Base-by-base conservation (phyloP, 2,113 vertebrate species). In the Glaucomys volans region DNA sequence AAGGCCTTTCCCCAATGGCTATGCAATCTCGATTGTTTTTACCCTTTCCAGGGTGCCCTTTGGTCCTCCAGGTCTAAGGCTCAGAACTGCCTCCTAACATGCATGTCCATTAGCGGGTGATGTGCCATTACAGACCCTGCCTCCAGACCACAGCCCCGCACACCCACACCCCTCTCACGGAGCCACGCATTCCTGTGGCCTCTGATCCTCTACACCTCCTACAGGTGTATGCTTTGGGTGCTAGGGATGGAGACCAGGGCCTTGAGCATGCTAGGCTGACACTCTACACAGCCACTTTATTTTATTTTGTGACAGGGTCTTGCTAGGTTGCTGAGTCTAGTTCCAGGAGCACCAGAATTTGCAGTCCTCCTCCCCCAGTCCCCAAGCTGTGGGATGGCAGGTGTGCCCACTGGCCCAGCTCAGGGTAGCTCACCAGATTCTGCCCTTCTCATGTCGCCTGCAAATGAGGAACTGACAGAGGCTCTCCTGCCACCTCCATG, bases 51-150 rank as follows among this genome's bases (percentile, higher is more conserved):
- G 4, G n/a, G 5, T 8, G 44, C 69, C 30, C 64, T 95, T 93
- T 42, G 44, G 81, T 93, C 93, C 6, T 91, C 62, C 3, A 62
- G 83, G 77, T 87, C 66, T 92, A 62, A 95, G 77, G 90, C 26
- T 80, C 57, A 90, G 82, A 94, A 94, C 85, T 52, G 47, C 76
- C 44, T 85, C 37, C 62, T 57, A n/a, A 42, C 8, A 2, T n/a
- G 8, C 0, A 6, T 37, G 32, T 79, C 84, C 13, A 7, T 37
- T 18, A 92, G 32, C 52, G 37, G 79, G 69, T 28, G 11, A 42
- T 2, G 5, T 0, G 0, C n/a, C 17, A 14, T 67, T 89, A 35
- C 35, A 32, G 30, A 50, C 35, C 14, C 30, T 69, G 50, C 72
- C 30, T 81, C 54, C 37, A 57, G 54, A 7, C 20, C 57, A 20